Evolutionary conservation across 2,113 vertebrate genomes (phyloP).

Genomic region (Pelecanus crispus): DNA sequence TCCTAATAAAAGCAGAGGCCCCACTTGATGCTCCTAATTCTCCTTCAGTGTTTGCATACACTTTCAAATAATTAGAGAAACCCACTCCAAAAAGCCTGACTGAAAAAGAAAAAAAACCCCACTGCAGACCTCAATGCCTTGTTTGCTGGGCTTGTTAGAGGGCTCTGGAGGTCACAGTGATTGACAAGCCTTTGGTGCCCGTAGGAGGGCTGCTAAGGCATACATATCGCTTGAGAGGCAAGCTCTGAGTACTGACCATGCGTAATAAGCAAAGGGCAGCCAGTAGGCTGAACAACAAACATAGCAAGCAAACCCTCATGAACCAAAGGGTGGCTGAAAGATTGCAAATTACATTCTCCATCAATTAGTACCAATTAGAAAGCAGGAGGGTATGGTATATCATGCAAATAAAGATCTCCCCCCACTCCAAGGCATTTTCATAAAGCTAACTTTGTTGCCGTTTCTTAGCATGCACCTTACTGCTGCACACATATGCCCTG

Average conservation of each 20-base stretch:
- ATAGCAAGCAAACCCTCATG: neutral
- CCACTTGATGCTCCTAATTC: conserved; percentile 70
- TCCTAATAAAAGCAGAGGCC: conserved; percentile 72
- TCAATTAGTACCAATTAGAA: conserved; percentile 67
- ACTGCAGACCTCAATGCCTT: conserved; percentile 59
- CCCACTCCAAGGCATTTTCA: neutral
- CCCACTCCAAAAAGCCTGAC: conserved; percentile 46
- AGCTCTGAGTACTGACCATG: conserved; percentile 41
- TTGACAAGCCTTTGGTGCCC: conserved; percentile 72
- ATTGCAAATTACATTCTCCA: conserved; percentile 59
- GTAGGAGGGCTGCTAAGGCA: conserved; percentile 59
- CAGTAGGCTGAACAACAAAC: conserved; percentile 66
- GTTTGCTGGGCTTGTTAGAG: conserved; percentile 69
- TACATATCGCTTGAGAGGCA: conserved; percentile 44
- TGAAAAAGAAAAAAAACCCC: conserved; percentile 24
- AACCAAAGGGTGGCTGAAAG: neutral
- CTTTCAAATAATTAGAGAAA: conserved; percentile 73
- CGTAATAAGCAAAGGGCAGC: conserved; percentile 52
- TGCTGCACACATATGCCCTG: neutral
- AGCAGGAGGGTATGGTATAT: neutral
- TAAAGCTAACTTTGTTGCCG: conserved; percentile 13
- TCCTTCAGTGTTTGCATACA: conserved; percentile 76
- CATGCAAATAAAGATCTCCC: neutral
- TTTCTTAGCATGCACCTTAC: neutral
- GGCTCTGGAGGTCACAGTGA: conserved; percentile 68